Evolutionary conservation across 2,113 vertebrate genomes (phyloP).

Genomic region (Promerops cafer): DNA sequence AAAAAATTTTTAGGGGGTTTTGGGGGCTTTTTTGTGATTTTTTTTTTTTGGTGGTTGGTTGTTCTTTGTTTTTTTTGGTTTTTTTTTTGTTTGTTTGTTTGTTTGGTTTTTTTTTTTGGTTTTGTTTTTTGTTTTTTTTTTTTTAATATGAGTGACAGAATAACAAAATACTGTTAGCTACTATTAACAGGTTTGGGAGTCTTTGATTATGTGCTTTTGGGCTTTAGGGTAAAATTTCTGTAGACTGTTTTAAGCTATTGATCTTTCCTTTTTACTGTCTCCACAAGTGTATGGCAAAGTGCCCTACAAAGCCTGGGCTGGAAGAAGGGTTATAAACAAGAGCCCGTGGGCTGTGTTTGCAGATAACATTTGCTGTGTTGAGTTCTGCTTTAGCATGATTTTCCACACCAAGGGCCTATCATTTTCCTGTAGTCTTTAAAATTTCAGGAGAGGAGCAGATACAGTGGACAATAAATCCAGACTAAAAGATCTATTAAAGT

Average conservation of each 20-base stretch:
- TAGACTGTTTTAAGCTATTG: background rate
- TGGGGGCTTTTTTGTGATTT: background rate
- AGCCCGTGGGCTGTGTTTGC: background rate
- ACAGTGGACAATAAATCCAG: background rate
- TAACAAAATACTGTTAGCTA: background rate
- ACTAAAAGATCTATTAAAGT: background rate
- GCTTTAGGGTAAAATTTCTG: background rate
- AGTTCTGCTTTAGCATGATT: background rate
- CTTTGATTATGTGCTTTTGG: background rate
- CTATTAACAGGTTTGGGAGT: background rate
- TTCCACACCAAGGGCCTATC: background rate
- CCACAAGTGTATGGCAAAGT: background rate
- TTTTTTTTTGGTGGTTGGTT: background rate
- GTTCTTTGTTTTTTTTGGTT: background rate
- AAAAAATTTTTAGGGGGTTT: background rate
- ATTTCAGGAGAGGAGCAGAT: background rate
- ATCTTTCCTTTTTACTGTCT: background rate
- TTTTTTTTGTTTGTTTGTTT: background rate
- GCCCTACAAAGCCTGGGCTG: background rate
- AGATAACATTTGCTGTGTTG: background rate
- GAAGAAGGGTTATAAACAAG: conserved; percentile 2
- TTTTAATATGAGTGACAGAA: background rate
- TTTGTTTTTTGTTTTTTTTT: background rate
- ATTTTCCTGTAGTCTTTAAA: background rate
- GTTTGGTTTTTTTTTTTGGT: background rate